Conservation (phyloP, 2,797 vertebrate species). For the Pelodytes ibericus region DNA sequence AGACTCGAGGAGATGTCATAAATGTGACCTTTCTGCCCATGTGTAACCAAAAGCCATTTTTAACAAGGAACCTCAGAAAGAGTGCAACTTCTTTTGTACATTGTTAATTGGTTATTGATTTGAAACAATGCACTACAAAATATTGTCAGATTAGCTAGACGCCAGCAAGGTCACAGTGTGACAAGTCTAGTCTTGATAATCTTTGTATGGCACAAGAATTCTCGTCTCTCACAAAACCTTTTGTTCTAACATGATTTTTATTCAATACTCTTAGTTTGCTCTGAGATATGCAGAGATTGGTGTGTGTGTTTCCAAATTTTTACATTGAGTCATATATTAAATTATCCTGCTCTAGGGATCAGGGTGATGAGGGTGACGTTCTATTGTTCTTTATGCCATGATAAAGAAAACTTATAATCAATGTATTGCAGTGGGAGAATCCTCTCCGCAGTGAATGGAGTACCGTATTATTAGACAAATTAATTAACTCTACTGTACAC, state of each 20-base stretch:
- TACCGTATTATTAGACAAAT: too few species aligned
- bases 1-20: conserved; percentile 90
- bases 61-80: conserved; percentile 89
- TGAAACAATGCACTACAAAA: conserved; percentile 97
- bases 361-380: not conserved
- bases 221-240: conserved; percentile 68
- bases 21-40: conserved; percentile 91
- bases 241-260: conserved; percentile 67
- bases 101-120: conserved; percentile 99
- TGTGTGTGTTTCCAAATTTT: conserved; percentile 62
- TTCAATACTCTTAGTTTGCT: conserved; percentile 62
- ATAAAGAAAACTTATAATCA: not conserved
- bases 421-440: not conserved
- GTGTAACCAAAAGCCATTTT: conserved; percentile 85
- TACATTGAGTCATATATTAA: not conserved
- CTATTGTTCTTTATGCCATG: not conserved
- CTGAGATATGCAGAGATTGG: conserved; percentile 64
- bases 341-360: not conserved
- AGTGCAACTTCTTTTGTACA: conserved; percentile 95
- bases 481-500: too few species aligned
- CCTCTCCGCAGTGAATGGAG: too few species aligned
- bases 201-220: conserved; percentile 68
- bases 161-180: conserved; percentile 84
- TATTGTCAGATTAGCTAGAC: conserved; percentile 90
- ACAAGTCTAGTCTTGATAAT: conserved; percentile 81